phyloP scores from a whole-genome alignment of 2,888 invertebrate species.

The Campoplex capitator region DNA sequence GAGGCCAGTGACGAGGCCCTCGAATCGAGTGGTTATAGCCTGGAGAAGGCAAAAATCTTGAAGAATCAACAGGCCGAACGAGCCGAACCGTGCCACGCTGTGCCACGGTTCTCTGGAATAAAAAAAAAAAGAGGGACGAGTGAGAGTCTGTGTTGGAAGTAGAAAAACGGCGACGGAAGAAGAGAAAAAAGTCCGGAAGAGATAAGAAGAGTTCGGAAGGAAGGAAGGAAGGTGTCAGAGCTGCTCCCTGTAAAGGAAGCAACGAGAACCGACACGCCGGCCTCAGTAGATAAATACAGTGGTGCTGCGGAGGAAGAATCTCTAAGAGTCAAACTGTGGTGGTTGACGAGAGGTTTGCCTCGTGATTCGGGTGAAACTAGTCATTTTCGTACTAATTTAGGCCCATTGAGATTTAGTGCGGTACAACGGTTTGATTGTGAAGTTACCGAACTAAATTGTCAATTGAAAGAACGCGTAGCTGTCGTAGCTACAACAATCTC shows the following conservation, averaged over 20 bases:
- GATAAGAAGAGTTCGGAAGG: slow-evolving; percentile 58
- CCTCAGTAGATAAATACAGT: slow-evolving; percentile 19
- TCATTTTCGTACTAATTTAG: slow-evolving; percentile 59
- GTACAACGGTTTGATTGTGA: slow-evolving; percentile 43
- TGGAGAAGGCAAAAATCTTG: slow-evolving; percentile 56
- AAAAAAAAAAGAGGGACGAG: neutral
- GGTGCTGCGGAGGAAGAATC: slow-evolving; percentile 20
- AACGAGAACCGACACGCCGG: slow-evolving; percentile 29
- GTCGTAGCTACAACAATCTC: slow-evolving; percentile 68
- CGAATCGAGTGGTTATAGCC: slow-evolving; percentile 53
- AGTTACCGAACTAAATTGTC: slow-evolving; percentile 46
- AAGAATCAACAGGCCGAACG: slow-evolving; percentile 65
- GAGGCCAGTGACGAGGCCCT: slow-evolving; percentile 59
- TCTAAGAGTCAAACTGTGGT: slow-evolving; percentile 81
- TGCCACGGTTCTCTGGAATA: neutral
- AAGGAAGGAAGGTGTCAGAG: slow-evolving; percentile 23
- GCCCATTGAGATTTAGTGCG: slow-evolving; percentile 49
- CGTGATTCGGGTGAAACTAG: slow-evolving; percentile 64
- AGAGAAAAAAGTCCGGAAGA: slow-evolving; percentile 56
- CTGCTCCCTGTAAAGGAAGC: slow-evolving; percentile 8
- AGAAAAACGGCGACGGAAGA: slow-evolving; percentile 36
- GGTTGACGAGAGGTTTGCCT: slow-evolving; percentile 75
- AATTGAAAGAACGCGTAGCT: slow-evolving; percentile 59
- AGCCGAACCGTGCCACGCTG: no score
- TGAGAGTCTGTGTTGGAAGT: slow-evolving; percentile 18